Conservation (phyloP, 2,113 vertebrate genomes). For the Tympanuchus pallidicinctus region DNA sequence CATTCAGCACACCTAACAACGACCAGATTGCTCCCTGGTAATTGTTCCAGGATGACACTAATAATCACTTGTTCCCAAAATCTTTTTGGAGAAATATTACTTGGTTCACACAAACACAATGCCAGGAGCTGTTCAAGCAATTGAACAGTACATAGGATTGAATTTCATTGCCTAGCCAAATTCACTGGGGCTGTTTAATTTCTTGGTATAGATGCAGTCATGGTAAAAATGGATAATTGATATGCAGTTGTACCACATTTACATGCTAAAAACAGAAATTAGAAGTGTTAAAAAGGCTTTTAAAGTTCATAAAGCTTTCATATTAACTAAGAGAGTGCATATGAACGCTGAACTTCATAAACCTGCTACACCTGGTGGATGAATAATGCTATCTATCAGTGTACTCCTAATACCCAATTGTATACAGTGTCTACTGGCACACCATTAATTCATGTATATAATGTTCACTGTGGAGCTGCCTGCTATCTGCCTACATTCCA, state of each 20-base stretch:
- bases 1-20: not conserved
- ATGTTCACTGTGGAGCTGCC: not conserved
- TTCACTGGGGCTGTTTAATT: not conserved
- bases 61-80: not conserved
- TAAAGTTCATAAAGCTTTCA: not conserved
- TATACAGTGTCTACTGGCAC: not conserved
- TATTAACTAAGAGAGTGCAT: not conserved
- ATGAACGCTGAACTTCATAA: not conserved
- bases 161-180: not conserved
- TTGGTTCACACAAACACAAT: not conserved
- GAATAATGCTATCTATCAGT: not conserved
- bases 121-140: not conserved
- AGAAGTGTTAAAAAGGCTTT: not conserved
- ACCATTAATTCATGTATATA: not conserved
- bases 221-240: not conserved
- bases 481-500: not conserved
- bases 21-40: not conserved
- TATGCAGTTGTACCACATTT: not conserved
- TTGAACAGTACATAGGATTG: not conserved
- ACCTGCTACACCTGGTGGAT: not conserved
- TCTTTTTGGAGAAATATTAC: not conserved
- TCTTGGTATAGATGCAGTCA: not conserved
- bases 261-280: not conserved
- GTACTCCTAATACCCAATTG: not conserved
- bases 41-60: not conserved